phyloP scores from a whole-genome alignment of 2,113 vertebrate genomes.

The Aepyceros melampus region DNA sequence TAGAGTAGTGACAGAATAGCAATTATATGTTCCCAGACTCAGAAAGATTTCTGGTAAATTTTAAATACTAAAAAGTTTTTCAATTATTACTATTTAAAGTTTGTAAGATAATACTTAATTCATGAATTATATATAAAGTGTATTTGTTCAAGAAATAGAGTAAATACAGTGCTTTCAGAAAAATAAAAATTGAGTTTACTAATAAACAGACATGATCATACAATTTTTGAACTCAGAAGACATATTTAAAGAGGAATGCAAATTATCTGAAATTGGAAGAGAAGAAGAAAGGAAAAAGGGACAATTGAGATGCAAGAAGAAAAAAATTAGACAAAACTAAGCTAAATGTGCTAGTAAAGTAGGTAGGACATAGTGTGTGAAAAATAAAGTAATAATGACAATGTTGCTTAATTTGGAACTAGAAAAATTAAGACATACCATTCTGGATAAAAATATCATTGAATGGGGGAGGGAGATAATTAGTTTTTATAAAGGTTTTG shows the following conservation, averaged over 20 bases:
- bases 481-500: not conserved
- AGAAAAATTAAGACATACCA: not conserved
- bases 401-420: not conserved
- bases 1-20: not conserved
- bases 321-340: not conserved
- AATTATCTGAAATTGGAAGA: not conserved
- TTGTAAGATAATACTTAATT: not conserved
- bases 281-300: not conserved
- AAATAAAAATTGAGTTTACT: not conserved
- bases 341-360: not conserved
- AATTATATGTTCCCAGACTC: not conserved
- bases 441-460: not conserved
- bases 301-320: not conserved
- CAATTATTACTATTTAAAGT: not conserved
- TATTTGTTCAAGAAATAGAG: not conserved
- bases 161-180: not conserved
- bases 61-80: not conserved
- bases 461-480: not conserved
- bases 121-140: not conserved
- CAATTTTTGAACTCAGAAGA: not conserved
- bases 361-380: not conserved
- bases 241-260: not conserved
- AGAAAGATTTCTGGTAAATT: not conserved
- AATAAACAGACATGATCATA: not conserved
- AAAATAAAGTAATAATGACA: not conserved